Percentiles rank a stretch among this genome's conserved stretches.
Evolutionary conservation across 2,888 invertebrate genomes (phyloP).

Genomic region (Drosophila kambysellisi): DNA sequence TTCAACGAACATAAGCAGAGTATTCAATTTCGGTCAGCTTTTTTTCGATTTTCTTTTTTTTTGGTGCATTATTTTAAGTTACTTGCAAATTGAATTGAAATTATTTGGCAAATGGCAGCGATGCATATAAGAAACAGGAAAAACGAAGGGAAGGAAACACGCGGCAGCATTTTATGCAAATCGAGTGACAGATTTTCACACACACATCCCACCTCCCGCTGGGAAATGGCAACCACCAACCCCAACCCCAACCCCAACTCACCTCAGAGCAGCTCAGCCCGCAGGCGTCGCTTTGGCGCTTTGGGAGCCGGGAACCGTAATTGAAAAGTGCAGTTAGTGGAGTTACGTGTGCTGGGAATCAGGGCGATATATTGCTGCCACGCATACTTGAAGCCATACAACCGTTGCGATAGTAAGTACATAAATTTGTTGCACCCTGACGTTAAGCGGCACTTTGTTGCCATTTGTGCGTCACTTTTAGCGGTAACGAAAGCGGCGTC

Average conservation of each 20-base stretch:
- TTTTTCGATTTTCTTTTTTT: background rate
- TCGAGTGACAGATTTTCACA: conserved; percentile 57
- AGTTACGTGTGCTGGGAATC: background rate
- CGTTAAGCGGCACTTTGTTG: conserved; percentile 49
- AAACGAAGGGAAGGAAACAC: background rate
- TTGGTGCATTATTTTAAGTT: conserved; percentile 35
- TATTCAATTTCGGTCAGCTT: conserved; percentile 3
- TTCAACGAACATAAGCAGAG: background rate
- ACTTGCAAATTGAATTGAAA: conserved; percentile 63
- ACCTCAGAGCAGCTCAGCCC: background rate
- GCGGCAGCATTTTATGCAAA: conserved; percentile 63
- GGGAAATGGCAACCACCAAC: background rate
- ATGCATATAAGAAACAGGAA: conserved; percentile 1
- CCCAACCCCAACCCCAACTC: too few relatives aligned
- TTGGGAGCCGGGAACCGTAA: conserved; percentile 15
- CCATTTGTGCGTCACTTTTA: conserved; percentile 45
- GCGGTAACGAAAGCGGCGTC: conserved; percentile 11
- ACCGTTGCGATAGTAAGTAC: conserved; percentile 9
- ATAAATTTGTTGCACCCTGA: conserved; percentile 28
- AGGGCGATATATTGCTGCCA: conserved; percentile 10
- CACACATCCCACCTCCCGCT: background rate
- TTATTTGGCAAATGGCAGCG: conserved; percentile 60
- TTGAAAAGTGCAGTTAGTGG: conserved; percentile 34
- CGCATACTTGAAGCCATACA: conserved; percentile 8
- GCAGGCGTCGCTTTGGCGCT: too few relatives aligned